Evolutionary conservation across 1,140 invertebrate genomes (phyloP).

Genomic region (Macrostomum lignano): DNA sequence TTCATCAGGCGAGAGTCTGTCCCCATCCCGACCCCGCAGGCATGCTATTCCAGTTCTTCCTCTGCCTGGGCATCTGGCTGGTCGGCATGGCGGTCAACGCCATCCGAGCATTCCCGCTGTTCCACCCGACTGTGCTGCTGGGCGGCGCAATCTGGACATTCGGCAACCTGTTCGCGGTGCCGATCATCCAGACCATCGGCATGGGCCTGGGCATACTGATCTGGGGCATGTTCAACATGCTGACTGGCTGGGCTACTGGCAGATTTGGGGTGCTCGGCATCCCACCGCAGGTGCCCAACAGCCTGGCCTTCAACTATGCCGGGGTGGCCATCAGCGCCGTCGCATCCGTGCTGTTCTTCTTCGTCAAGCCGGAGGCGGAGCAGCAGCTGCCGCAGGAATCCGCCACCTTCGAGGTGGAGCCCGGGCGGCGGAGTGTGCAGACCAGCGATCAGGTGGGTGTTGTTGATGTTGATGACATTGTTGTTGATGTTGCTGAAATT

Average conservation of each 20-base stretch:
- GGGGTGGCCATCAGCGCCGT: too few species aligned
- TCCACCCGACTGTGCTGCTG: conserved; percentile 20
- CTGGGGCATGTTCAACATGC: conserved; percentile 23
- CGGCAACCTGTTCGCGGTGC: conserved; percentile 26
- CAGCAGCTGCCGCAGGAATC: neutral
- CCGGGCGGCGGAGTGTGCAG: too few species aligned
- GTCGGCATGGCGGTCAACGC: conserved; percentile 16
- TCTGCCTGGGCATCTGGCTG: conserved; percentile 17
- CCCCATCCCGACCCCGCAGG: too few species aligned
- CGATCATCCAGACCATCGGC: conserved; percentile 26
- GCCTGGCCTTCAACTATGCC: conserved; percentile 18
- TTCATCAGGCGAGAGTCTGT: conserved; percentile 4
- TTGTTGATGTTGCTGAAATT: conserved; percentile 3
- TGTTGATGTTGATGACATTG: too few species aligned
- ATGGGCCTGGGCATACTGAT: conserved; percentile 26
- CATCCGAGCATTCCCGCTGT: conserved; percentile 11
- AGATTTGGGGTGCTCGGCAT: conserved; percentile 27
- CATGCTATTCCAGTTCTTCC: conserved; percentile 26
- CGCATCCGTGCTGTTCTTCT: conserved; percentile 10
- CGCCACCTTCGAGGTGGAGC: conserved; percentile 1
- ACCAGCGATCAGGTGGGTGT: too few species aligned
- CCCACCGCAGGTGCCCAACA: conserved; percentile 11
- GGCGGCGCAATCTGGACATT: conserved; percentile 22
- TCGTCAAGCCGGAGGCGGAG: conserved; percentile 3
- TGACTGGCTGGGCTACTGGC: conserved; percentile 27